Evolutionary conservation across 2,113 vertebrate species (phyloP).

Genomic region (Myiozetetes cayanensis): DNA sequence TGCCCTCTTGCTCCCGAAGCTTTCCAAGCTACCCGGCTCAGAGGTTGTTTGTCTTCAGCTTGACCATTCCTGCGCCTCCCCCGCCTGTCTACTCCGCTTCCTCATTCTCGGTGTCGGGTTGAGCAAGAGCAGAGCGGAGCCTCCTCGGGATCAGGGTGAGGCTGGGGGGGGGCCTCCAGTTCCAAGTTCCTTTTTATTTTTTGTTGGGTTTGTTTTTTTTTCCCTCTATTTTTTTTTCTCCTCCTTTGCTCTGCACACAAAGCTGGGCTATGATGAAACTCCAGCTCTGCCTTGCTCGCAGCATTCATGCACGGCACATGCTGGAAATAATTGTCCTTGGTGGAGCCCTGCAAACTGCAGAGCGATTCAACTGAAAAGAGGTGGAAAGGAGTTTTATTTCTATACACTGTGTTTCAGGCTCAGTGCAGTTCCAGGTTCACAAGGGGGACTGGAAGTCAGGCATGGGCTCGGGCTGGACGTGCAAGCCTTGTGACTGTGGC

Average conservation of each 20-base stretch:
- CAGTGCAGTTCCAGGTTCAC: neutral
- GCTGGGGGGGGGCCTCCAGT: conserved; percentile 12
- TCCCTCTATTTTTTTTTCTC: neutral
- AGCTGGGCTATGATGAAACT: conserved; percentile 47
- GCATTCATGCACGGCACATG: conserved; percentile 48
- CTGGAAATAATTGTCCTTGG: conserved; percentile 66
- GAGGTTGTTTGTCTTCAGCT: conserved; percentile 51
- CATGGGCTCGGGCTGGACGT: neutral
- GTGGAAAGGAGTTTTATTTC: conserved; percentile 23
- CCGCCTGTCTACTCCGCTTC: conserved; percentile 62
- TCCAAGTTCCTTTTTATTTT: conserved; percentile 44
- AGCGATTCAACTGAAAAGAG: neutral
- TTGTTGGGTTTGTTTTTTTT: neutral
- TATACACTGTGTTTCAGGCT: neutral
- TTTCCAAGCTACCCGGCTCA: neutral
- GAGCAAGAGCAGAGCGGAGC: conserved; percentile 62
- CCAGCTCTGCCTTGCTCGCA: conserved; percentile 20
- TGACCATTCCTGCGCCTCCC: conserved; percentile 47
- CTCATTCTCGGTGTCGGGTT: conserved; percentile 62
- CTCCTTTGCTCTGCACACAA: neutral
- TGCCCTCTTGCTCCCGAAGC: neutral
- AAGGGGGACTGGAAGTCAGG: neutral
- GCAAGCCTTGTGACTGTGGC: neutral
- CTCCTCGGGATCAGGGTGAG: conserved; percentile 51
- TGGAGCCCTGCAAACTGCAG: conserved; percentile 46